Percentiles rank a stretch among this genome's conserved stretches.
Conservation (phyloP, 2,888 invertebrate species). For the Panopea generosa region DNA sequence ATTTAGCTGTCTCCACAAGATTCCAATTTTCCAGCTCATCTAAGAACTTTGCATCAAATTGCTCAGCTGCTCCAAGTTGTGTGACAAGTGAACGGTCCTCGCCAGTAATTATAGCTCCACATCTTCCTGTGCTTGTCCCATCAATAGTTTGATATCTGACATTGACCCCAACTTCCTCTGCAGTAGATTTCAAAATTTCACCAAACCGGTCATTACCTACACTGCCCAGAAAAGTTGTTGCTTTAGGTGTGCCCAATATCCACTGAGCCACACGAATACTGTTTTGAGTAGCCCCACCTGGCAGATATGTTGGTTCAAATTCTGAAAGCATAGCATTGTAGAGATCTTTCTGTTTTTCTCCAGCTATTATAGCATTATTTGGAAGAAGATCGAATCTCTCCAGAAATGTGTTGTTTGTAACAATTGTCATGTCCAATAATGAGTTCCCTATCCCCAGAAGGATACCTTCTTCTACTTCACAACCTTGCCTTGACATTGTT, state of each 20-base stretch:
- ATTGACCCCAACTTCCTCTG: constrained; percentile 92
- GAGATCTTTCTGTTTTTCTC: constrained; percentile 93
- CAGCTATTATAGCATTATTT: constrained; percentile 97
- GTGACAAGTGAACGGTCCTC: constrained; percentile 96
- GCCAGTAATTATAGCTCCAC: constrained; percentile 96
- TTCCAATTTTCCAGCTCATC: constrained; percentile 90
- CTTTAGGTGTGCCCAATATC: constrained; percentile 92
- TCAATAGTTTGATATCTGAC: constrained; percentile 91
- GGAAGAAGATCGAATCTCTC: constrained; percentile 93
- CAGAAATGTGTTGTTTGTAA: constrained; percentile 91
- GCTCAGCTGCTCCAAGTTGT: constrained; percentile 97
- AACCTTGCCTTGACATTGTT: constrained; percentile 51
- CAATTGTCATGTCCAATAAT: constrained; percentile 95
- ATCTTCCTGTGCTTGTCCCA: constrained; percentile 92
- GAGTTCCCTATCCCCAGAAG: constrained; percentile 98
- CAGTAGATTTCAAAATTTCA: constrained; percentile 92
- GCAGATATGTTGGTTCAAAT: constrained; percentile 90
- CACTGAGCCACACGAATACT: constrained; percentile 96
- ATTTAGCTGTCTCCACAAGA: constrained; percentile 91
- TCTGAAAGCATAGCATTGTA: constrained; percentile 87
- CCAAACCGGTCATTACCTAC: constrained; percentile 96
- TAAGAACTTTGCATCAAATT: constrained; percentile 92
- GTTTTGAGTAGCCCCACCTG: constrained; percentile 99
- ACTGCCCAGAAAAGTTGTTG: constrained; percentile 96
- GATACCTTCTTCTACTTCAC: constrained; percentile 87